Evolutionary conservation across 2,888 invertebrate genomes (phyloP), one percentile per base, ranked within the genome.

Genomic region (Ichneumoninae sp.): DNA sequence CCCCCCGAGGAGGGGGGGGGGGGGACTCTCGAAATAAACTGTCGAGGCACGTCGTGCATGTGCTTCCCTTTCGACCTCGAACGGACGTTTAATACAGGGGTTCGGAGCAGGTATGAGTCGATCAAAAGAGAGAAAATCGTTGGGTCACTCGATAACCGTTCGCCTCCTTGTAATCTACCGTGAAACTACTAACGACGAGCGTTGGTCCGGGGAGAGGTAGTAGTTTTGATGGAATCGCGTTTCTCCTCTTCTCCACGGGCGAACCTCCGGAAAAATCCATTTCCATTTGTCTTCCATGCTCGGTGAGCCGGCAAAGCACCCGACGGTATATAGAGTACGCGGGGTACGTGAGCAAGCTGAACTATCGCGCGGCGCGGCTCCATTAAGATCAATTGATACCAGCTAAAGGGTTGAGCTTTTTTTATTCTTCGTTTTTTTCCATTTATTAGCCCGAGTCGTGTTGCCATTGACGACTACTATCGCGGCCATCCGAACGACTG

Each of bases 1-100:
- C 6, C 36, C 36, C 7, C 7, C 26, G 26, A 26, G 26, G 40
- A 26, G 6, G 19, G 13, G 57, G 57, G 26, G 57, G 26, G 13
- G 16, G 1, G 26, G 57, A 10, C 40, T 77, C 82, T 77, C 57
- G 77, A 72, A 82, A 82, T 77, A 82, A 82, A 82, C 71, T 68
- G 22, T 6, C 47, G n/a, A 57, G 33, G 44, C 47, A 44, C 33
- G 40, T 22, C 52, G 57, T 7, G 5, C 50, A 54, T 26, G 40
- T 22, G 30, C n/a, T 57, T 36, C 44, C 19, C 40, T 75, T 50
- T 22, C 52, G 66, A 82, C 81, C 69, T 62, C 69, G 77, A 65
- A 71, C 71, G 66, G 66, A 76, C 57, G 40, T 60, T 52, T 57
- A 33, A 33, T 30, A 62, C 16, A 33, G 30, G 33, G 30, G 33